These are phyloP conservation scores for Keiferia lycopersicella DNA, from an alignment of 2,888 invertebrate species.

Conservation along the genomic window DNA sequence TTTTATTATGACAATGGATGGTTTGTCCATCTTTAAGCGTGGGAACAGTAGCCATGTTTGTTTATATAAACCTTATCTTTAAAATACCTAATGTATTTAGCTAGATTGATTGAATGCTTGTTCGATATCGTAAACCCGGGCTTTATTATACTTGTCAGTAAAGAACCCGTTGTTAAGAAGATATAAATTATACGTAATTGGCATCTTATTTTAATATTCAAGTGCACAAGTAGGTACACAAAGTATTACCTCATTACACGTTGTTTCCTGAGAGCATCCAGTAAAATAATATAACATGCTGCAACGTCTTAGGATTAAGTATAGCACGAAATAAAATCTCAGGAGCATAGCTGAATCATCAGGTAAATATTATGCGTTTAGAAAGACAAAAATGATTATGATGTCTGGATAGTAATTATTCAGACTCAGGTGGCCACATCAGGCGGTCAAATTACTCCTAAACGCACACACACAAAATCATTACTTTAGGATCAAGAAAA, in stretches of 20 bases:
- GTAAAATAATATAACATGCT: not conserved
- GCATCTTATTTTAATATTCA: not conserved
- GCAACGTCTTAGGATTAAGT: not conserved
- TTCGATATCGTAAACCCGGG: not conserved
- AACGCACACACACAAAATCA: not conserved
- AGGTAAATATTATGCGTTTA: too few species aligned
- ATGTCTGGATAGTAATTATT: too few species aligned
- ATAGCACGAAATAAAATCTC: too few species aligned
- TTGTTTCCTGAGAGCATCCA: not conserved
- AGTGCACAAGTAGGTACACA: not conserved
- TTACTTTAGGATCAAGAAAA: not conserved
- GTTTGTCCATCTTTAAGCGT: conserved; percentile 17
- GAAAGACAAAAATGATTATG: too few species aligned
- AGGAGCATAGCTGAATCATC: too few species aligned
- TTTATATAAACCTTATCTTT: not conserved
- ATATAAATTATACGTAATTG: conserved; percentile 3
- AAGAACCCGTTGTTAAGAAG: not conserved
- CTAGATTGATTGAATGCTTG: conserved; percentile 1
- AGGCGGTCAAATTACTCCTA: not conserved
- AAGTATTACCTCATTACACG: not conserved
- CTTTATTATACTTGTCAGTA: not conserved
- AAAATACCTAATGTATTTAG: not conserved
- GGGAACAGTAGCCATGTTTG: conserved; percentile 13
- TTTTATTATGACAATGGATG: conserved; percentile 6
- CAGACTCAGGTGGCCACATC: not conserved